Evolutionary conservation across 2,113 vertebrate genomes (phyloP).

Genomic region (Ammodytes dubius): DNA sequence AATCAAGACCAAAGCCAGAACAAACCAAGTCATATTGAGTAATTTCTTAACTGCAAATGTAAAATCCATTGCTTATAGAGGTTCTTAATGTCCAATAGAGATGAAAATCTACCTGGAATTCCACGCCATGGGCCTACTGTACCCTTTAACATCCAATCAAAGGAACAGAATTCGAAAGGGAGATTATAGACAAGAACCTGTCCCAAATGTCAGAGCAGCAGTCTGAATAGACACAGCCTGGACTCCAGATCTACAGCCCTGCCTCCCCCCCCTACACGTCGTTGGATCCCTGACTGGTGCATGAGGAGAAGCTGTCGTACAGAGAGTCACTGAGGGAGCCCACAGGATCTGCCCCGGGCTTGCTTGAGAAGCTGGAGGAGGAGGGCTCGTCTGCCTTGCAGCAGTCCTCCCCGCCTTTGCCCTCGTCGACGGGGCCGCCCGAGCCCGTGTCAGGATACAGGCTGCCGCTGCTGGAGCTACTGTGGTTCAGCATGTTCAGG

Average conservation of each 20-base stretch:
- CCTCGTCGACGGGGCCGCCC: constrained; percentile 66
- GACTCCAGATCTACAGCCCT: constrained; percentile 13
- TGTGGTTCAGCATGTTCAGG: constrained; percentile 85
- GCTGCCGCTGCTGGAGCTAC: constrained; percentile 79
- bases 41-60: not conserved
- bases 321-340: constrained; percentile 92
- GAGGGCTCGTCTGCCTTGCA: constrained; percentile 76
- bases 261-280: constrained; percentile 76
- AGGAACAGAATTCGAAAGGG: not conserved
- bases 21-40: not conserved
- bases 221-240: not conserved
- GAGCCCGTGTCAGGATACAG: constrained; percentile 82
- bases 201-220: not conserved
- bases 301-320: constrained; percentile 93
- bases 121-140: not conserved
- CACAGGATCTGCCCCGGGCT: constrained; percentile 81
- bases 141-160: constrained; percentile 16
- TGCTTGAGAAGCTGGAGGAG: constrained; percentile 75
- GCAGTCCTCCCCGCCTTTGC: constrained; percentile 71
- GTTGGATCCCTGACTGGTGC: constrained; percentile 89
- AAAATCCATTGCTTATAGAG: not conserved
- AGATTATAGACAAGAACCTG: not conserved
- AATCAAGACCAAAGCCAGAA: not conserved
- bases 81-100: not conserved
- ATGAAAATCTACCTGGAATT: constrained; percentile 7